A percentile compares a stretch with the other conserved stretches of the same genome.
Conservation (phyloP, 2,797 vertebrate species). For the Sebastes matsubarae region DNA sequence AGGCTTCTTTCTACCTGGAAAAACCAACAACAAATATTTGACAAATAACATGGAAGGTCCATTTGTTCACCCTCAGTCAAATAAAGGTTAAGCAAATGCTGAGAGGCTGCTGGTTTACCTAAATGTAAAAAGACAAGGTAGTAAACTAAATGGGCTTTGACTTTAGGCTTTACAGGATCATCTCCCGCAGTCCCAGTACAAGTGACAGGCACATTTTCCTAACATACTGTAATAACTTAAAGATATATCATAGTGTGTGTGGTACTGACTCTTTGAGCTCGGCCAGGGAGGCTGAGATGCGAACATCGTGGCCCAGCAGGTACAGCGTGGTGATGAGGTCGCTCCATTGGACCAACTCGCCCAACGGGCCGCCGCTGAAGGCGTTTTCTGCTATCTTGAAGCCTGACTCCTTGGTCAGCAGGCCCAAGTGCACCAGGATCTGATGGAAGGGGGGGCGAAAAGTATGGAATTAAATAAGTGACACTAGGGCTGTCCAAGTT, state of each 20-base stretch:
- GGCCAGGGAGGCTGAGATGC: slow-evolving; percentile 96
- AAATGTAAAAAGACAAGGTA: neutral
- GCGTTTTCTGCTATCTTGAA: slow-evolving; percentile 99
- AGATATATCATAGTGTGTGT: neutral
- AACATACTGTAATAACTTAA: neutral
- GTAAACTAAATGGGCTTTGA: neutral
- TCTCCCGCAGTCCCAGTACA: neutral
- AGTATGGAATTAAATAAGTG: neutral
- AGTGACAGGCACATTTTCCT: too few species aligned
- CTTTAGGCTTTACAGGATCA: neutral
- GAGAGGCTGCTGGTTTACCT: neutral
- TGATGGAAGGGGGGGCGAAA: slow-evolving; percentile 47
- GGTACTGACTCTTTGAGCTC: slow-evolving; percentile 98
- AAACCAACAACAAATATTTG: neutral
- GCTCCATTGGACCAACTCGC: slow-evolving; percentile 99
- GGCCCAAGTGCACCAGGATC: slow-evolving; percentile 96
- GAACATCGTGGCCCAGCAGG: slow-evolving; percentile 97
- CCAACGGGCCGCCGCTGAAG: slow-evolving; percentile 96
- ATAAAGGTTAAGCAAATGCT: neutral
- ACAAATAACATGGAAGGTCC: neutral
- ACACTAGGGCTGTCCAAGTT: neutral
- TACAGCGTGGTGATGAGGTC: slow-evolving; percentile 99
- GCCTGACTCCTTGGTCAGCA: slow-evolving; percentile 98
- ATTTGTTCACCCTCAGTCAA: slow-evolving; percentile 3
- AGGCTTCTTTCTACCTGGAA: neutral